Percentiles rank a stretch among this genome's conserved stretches.
These are phyloP conservation scores for Paelopatides confundens DNA, from an alignment of 53 echinoderm and acorn worm species.

Conservation along the genomic window DNA sequence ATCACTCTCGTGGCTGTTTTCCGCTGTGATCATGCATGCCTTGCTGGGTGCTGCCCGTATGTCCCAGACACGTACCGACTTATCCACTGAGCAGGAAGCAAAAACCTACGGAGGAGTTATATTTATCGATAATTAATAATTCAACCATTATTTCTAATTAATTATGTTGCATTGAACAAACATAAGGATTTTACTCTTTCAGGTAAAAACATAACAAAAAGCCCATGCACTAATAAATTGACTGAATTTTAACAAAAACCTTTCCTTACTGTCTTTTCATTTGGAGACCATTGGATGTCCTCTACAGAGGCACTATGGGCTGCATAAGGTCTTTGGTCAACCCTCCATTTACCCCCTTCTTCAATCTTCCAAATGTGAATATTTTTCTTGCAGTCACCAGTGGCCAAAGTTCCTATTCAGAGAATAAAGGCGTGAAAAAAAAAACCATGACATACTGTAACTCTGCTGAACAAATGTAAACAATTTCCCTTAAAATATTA, in stretches of 20 bases:
- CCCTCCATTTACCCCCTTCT: slow-evolving; percentile 92
- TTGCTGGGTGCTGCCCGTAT: slow-evolving; percentile 84
- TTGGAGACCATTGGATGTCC: slow-evolving; percentile 98
- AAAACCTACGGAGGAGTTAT: slow-evolving; percentile 81
- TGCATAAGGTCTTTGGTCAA: slow-evolving; percentile 92
- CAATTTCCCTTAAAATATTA: no score
- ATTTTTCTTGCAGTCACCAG: slow-evolving; percentile 97
- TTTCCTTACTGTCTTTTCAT: slow-evolving; percentile 87
- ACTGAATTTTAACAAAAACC: no score
- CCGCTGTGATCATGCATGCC: slow-evolving; percentile 93
- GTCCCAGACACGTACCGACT: slow-evolving; percentile 91
- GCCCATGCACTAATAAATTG: no score
- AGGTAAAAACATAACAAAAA: no score
- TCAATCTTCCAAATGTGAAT: slow-evolving; percentile 95
- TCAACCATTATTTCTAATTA: no score
- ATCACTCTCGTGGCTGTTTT: slow-evolving; percentile 93
- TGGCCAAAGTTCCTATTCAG: slow-evolving; percentile 77
- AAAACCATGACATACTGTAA: no score
- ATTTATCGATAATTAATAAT: no score
- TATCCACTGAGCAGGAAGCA: slow-evolving; percentile 99
- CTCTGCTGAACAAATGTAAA: no score
- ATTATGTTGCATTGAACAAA: no score
- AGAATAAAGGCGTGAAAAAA: background rate
- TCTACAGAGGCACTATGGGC: slow-evolving; percentile 94
- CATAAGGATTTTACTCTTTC: no score